Evolutionary conservation across 2,113 vertebrate genomes (phyloP), one percentile per base, ranked within the genome.

Genomic region (Gambusia holbrooki): DNA sequence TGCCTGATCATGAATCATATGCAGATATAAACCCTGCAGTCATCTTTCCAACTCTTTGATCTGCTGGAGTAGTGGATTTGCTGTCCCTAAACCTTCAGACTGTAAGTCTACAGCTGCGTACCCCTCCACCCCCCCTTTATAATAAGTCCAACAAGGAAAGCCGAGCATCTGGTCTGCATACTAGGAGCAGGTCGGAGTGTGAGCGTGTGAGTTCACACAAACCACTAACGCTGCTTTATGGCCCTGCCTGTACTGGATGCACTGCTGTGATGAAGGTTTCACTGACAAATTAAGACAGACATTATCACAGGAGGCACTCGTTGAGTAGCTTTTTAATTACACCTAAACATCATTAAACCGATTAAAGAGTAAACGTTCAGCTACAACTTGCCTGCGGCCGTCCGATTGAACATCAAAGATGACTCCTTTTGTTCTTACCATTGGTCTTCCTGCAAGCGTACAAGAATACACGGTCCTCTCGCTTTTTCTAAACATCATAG

Each of bases 161-260:
- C 66, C 68, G 33, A 84, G 77, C 90, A 91, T 92, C 87, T 92
- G 89, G 79, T 75, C 58, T 77, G 72, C 60, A 79, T 89, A 64
- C 80, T 86, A 63, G 75, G 68, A 83, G 32, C 78, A 66, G 72
- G 84, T 69, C 2, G 12, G 51, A 62, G 0, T 75, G 69, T 72
- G 69, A 66, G 73, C 35, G 82, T 48, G 51, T 66, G 66, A 69
- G 61, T 72, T 54, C 22, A 58, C 51, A 25, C 25, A 58, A 58
- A n/a, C 51, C 51, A 25, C 25, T 58, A 19, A 58, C 10, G 51
- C 51, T 58, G 51, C 22, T n/a, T 58, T 17, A 63, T 40, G 37
- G 42, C 62, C 65, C 73, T 71, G 58, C 67, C 42, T 45, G 76
- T 58, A 69, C 37, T 71, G 40, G 72, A 51, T 61, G 61, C 60